Evolutionary conservation across 1,140 invertebrate species (phyloP), one percentile per base, ranked within the genome.

Genomic region (Radopholus similis): DNA sequence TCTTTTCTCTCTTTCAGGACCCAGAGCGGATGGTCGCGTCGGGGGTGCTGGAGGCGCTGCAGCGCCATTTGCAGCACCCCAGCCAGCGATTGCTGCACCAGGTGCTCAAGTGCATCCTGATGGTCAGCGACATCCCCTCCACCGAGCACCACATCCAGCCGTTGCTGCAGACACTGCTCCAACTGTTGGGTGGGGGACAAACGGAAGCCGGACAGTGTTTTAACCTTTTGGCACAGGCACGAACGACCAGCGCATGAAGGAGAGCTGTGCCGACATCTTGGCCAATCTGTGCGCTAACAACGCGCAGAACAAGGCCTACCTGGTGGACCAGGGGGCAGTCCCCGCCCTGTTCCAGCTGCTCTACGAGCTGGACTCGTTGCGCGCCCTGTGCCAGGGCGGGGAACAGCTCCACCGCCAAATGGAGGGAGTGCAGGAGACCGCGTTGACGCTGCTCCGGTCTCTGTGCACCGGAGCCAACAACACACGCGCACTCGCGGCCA

Each of bases 221-320:
- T 18, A 18, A 70, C 37, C 13, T n/a, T 65, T 66, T 66, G 26
- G 37, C 32, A 49, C 23, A 71, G 70, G 70, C 26, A 72, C 71
- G 35, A 74, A 54, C 21, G 71, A 72, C 28, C 18, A 59, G 23
- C 32, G 51, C 23, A 15, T 72, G 5, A 58, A 70, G 30, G 71
- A 74, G 32, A 28, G 51, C 11, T 73, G 72, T 53, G 58, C 56
- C 21, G 66, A 75, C 58, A 72, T 73, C 37, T 47, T 73, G 30
- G 58, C 68, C 64, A 73, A 73, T 59, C 58, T 73, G 15, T 76
- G 66, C 6, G 72, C 72, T 13, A 73, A 73, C 30, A 73, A 73
- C 42, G 13, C 55, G 26, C 37, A 21, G 4, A 73, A 73, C 32
- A 73, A 73, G 38, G 74, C 59, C 23, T 73, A 76, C 34, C 47